Evolutionary conservation across 2,797 vertebrate genomes (phyloP).

Genomic region (Odontamblyopus rebecca): DNA sequence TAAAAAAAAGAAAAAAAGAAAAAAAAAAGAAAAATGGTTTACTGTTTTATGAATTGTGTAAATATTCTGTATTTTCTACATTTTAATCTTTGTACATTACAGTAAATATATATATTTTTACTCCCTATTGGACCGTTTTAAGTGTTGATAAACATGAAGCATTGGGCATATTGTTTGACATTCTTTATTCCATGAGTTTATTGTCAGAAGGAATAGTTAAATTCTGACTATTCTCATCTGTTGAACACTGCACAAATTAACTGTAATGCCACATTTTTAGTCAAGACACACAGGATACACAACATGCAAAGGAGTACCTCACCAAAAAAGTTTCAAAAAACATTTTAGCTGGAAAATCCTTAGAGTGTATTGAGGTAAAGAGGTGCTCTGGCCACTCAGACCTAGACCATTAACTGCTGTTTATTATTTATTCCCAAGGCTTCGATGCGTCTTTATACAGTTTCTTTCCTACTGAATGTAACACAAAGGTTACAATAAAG

Average conservation of each 20-base stretch:
- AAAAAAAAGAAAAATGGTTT: not conserved
- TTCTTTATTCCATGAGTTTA: constrained; percentile 56
- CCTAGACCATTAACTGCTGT: constrained; percentile 5
- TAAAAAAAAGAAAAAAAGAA: too few relatives aligned
- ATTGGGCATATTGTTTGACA: constrained; percentile 38
- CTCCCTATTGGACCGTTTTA: not conserved
- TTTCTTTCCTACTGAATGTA: constrained; percentile 36
- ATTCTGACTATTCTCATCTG: constrained; percentile 39
- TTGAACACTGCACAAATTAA: constrained; percentile 60
- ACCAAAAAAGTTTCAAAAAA: constrained; percentile 43
- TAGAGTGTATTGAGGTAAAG: constrained; percentile 45
- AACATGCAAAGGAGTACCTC: constrained; percentile 17
- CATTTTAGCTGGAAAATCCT: constrained; percentile 43
- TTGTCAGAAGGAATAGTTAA: constrained; percentile 60
- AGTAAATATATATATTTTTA: not conserved
- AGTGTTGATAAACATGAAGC: not conserved
- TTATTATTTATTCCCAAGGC: constrained; percentile 12
- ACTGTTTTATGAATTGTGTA: not conserved
- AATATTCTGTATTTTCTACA: not conserved
- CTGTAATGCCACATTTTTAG: constrained; percentile 51
- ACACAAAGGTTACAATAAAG: constrained; percentile 30
- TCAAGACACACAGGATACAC: constrained; percentile 40
- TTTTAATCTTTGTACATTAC: not conserved
- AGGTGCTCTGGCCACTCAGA: constrained; percentile 30
- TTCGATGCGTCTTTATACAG: constrained; percentile 44